A percentile compares a stretch with the other conserved stretches of the same genome.
Conservation (phyloP, 2,113 vertebrate genomes). For the Erythrocebus patas region DNA sequence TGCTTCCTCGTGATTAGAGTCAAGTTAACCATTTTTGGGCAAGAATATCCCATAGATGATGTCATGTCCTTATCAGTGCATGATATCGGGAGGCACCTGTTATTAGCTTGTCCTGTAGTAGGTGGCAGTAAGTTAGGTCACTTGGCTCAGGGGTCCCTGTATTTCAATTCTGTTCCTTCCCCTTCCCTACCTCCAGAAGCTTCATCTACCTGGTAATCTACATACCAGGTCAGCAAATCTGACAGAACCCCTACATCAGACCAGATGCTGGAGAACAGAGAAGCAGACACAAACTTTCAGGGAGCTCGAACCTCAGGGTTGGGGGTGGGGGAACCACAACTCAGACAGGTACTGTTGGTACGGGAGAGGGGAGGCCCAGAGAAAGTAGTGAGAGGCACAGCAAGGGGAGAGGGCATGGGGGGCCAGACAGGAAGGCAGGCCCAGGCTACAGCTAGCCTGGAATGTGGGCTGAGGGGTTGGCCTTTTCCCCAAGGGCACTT, state of each 20-base stretch:
- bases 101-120: neutral
- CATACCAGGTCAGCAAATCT: neutral
- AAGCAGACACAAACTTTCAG: neutral
- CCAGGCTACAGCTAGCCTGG: neutral
- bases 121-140: neutral
- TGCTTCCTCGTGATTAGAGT: conserved; percentile 12
- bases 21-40: neutral
- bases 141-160: neutral
- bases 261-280: neutral
- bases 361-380: neutral
- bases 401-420: neutral
- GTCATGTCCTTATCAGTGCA: neutral
- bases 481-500: neutral
- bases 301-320: neutral
- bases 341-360: neutral
- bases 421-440: neutral
- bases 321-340: neutral
- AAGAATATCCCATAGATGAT: neutral
- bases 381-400: too few relatives aligned
- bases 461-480: neutral
- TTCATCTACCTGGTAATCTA: neutral
- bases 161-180: neutral
- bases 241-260: neutral
- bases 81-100: neutral
- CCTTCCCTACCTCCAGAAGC: neutral